Base-by-base conservation (phyloP, 2,888 invertebrate species). In the Dasypolia templi region DNA sequence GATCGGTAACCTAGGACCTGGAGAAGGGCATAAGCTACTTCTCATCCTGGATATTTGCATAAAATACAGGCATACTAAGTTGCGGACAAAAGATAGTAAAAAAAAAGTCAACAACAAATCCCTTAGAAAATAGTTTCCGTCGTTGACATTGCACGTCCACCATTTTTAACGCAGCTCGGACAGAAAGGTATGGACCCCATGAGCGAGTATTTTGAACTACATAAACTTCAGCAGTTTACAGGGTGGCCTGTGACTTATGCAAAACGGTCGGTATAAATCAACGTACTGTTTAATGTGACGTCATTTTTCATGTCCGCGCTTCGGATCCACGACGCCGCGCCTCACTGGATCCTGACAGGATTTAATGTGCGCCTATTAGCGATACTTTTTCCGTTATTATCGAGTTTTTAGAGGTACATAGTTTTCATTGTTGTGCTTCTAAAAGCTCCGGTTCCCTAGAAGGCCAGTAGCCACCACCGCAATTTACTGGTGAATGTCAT, bases 231-330 rank as follows among this genome's bases (percentile, higher is more conserved):
- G 49, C 81, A 83, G 81, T 80, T 81, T 77, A 71, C 81, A 70
- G 72, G 32, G 73, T 83, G 77, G 68, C 77, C 69, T 66, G 77
- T 77, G 84, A 83, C 82, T 83, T 83, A 84, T 76, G 76, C 73
- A 83, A 74, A 84, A 80, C 72, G 84, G 26, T 29, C 55, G 56
- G 39, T 73, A 82, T 83, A 81, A 64, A 77, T 83, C 82, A 83
- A 64, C 84, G 81, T 81, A 42, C 81, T 59, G 61, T 69, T 77
- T 84, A 83, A 83, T 84, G 84, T 74, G 68, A 53, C 73, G 74
- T 56, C 74, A 83, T 83, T 84, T 84, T 74, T 83, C 81, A 81
- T 84, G 71, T 65, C 73, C 72, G 66, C 81, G 73, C 84, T 46
- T 55, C 77, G 72, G 74, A 74, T 63, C 74, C 81, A 49, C 71